phyloP scores from a whole-genome alignment of 1,140 invertebrate genomes.

The Sinella curviseta region DNA sequence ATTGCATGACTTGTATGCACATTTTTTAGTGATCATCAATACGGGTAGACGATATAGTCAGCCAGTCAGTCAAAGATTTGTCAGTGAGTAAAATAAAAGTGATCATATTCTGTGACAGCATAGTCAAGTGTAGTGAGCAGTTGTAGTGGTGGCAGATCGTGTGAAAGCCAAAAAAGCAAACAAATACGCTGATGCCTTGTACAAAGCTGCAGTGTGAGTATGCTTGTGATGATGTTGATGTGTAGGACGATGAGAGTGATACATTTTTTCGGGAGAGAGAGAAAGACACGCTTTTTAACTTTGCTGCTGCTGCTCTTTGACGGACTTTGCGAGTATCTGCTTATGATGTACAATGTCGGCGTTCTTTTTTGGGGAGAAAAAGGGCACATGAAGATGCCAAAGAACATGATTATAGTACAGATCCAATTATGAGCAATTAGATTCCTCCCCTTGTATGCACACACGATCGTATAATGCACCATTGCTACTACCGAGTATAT shows the following conservation, averaged over 20 bases:
- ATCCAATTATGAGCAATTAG: conserved; percentile 52
- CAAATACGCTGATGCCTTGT: too few relatives aligned
- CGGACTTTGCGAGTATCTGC: background rate
- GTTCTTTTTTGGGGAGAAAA: conserved; percentile 34
- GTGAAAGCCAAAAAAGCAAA: too few relatives aligned
- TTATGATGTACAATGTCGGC: conserved; percentile 39
- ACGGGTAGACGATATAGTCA: background rate
- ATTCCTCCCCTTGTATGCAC: conserved; percentile 39
- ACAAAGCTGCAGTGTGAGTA: too few relatives aligned
- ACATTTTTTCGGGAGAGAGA: background rate
- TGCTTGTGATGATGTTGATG: too few relatives aligned
- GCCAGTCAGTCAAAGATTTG: background rate
- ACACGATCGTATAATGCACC: background rate
- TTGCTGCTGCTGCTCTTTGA: too few relatives aligned
- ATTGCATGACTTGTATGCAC: background rate
- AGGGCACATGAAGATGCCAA: conserved; percentile 48
- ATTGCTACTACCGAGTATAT: too few relatives aligned
- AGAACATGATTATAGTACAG: conserved; percentile 47
- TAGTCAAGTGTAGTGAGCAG: too few relatives aligned
- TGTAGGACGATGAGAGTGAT: background rate
- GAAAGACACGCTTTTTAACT: background rate
- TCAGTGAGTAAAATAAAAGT: background rate
- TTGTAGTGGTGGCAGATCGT: too few relatives aligned
- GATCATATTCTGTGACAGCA: background rate
- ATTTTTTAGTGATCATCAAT: background rate